Conservation (phyloP, 2,113 vertebrate genomes). For the Elachura formosa region DNA sequence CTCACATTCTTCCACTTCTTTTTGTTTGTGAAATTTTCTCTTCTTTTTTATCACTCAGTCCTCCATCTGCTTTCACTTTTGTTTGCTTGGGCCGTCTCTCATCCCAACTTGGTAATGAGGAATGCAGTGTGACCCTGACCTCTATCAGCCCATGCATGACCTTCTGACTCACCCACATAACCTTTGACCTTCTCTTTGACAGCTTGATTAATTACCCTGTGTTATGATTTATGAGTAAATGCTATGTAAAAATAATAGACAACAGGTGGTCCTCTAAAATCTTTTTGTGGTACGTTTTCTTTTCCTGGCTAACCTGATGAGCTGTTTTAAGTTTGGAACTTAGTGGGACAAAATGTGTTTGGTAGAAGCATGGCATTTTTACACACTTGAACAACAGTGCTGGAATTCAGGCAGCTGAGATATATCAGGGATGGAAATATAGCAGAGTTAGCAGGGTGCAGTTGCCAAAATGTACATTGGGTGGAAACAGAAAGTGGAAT, state of each 20-base stretch:
- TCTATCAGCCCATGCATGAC: slow-evolving; percentile 93
- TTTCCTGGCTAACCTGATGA: slow-evolving; percentile 81
- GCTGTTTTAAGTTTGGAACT: slow-evolving; percentile 77
- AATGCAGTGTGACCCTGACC: slow-evolving; percentile 99
- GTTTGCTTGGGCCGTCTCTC: slow-evolving; percentile 95
- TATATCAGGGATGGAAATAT: slow-evolving; percentile 54
- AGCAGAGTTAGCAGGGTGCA: slow-evolving; percentile 40
- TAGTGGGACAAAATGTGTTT: slow-evolving; percentile 78
- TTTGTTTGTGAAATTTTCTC: slow-evolving; percentile 82
- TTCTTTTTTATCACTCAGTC: slow-evolving; percentile 81
- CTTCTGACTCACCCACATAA: slow-evolving; percentile 92
- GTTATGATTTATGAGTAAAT: slow-evolving; percentile 99
- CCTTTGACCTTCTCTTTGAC: slow-evolving; percentile 96
- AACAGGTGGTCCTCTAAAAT: slow-evolving; percentile 97
- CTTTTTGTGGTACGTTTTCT: slow-evolving; percentile 84
- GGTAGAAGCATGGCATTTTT: slow-evolving; percentile 67
- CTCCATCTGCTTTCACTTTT: slow-evolving; percentile 99
- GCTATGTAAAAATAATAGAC: slow-evolving; percentile 99
- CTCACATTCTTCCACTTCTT: slow-evolving; percentile 94
- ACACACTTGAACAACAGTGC: slow-evolving; percentile 33
- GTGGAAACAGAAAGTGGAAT: slow-evolving; percentile 66
- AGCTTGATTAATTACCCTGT: slow-evolving; percentile 99
- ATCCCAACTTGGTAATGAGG: slow-evolving; percentile 99
- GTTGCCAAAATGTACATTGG: slow-evolving; percentile 67
- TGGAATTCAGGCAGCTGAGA: slow-evolving; percentile 60